Base-by-base conservation (phyloP, 2,797 vertebrate species). In the Syncerus caffer region DNA sequence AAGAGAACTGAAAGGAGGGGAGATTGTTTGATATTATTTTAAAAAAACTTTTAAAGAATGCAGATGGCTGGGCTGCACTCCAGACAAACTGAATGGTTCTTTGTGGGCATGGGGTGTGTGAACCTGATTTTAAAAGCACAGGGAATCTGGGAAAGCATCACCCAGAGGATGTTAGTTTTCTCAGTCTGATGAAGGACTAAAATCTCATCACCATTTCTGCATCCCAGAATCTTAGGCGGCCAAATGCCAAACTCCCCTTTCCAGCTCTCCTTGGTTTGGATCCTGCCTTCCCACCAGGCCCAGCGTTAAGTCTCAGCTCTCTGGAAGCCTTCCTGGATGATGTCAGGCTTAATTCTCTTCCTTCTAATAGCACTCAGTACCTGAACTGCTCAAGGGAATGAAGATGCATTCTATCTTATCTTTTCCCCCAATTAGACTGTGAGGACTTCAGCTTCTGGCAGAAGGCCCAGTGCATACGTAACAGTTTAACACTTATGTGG, bases 71-170 rank as follows among this genome's bases (percentile, higher is more conserved):
- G 34, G 85, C 83, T 95, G 29, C 4, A 89, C 4, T 47, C 45
- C n/a, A 89, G 84, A 88, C 55, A 6, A 11, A 85, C 25, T 85
- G 31, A 85, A 90, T 55, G 50, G n/a, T 47, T 95, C 60, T 89
- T 85, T 60, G 67, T n/a, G 76, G 53, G 29, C 9, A 58, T 0
- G 1, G 9, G 16, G 38, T 74, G 13, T 71, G 27, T 31, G 19
- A 92, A 78, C 67, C 58, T 85, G 47, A 90, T 90, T 90, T 92
- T 93, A 89, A 97, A 97, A 92, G 53, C 88, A 89, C 27, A 92
- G 62, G 64, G 58, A 76, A 89, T 23, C 1, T 51, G 47, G 85
- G 92, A 64, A 90, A 84, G 74, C 25, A 79, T 78, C 29, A 84
- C 4, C 78, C 89, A 93, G 29, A 64, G 4, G 23, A 64, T 29